Base-by-base conservation (phyloP, 2,113 vertebrate genomes). In the Eurystomus gularis region DNA sequence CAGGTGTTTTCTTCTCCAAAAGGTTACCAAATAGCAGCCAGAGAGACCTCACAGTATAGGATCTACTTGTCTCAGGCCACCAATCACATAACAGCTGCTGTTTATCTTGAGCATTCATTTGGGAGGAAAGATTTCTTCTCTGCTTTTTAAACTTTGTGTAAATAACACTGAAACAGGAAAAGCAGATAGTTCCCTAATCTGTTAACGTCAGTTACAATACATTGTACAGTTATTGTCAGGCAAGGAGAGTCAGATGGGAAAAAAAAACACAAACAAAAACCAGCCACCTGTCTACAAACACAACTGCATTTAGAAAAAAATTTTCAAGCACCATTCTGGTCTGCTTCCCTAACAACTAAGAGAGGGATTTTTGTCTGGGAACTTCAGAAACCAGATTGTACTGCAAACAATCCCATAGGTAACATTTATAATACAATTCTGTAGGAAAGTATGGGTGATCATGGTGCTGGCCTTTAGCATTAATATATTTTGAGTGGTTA, bases 141-240 rank as follows among this genome's bases (percentile, higher is more conserved):
- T 96, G 52, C n/a, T 91, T 96, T 96, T 86, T 85, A 87, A 97
- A 77, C 40, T 69, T 66, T 39, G 12, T 78, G 57, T 65, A 96
- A 97, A 95, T 93, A 93, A 95, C 42, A 76, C 93, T 96, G 91
- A 94, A 54, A 79, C 33, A 93, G 49, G 86, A 73, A 87, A 96
- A 94, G 48, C 39, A 75, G 52, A 28, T 44, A 84, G 48, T 71
- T 64, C 40, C 31, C 65, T 95, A 78, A 93, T 81, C 66, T 55
- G 28, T 7, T 90, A n/a, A 29, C 86, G 71, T 89, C 62, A 62
- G 28, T 70, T 90, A 28, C 24, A 24, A 52, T n/a, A 24, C 24
- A 35, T 28, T 66, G 3, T 62, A 65, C 29, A 42, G 54, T n/a
- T 49, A 39, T 25, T 6, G 0, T 44, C 12, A 21, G 20, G 29